Evolutionary conservation across 2,888 invertebrate genomes (phyloP), one percentile per base, ranked within the genome.

Genomic region (Criorhina ranunculi): DNA sequence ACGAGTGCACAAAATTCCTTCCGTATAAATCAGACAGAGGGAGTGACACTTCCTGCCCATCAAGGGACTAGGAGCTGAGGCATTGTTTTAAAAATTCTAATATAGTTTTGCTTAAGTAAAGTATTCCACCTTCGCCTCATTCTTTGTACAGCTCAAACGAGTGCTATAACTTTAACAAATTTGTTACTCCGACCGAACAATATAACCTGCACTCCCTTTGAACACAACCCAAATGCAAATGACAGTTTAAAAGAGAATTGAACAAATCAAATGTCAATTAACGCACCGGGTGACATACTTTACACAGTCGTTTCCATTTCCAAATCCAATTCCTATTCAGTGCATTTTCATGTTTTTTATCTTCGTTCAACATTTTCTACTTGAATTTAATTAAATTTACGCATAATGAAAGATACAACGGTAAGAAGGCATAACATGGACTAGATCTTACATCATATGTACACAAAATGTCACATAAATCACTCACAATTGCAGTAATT

Each of bases 351-450:
- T 24, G 24, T 24, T 24, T 24, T 24, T 24, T n/a, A n/a, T n/a
- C n/a, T 24, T 24, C 24, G n/a, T 24, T 24, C 55, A 9, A 44
- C 1, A 15, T 59, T 24, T 42, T 67, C 15, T 42, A 40, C 31
- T 46, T 35, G 33, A 40, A 44, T 44, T 12, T 2, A 49, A 6
- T 42, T 12, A 37, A 44, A 64, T 51, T 62, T 37, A 31, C 1
- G 2, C 8, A 87, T 12, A 87, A 90, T 90, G 90, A 90, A 88
- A 88, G 88, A 88, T 87, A 88, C 88, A 70, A 89, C 89, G 90
- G 91, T 90, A 86, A 75, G 89, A 86, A 62, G 6, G 12, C 37
- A 5, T 15, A 19, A 1, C n/a, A 3, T 17, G 37, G 0, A 31
- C 37, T 51, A 57, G 17, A 9, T 12, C 42, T 83, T 70, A 59